These are phyloP conservation scores for Melinaea menophilus DNA, from an alignment of 2,888 invertebrate species.

Conservation along the genomic window DNA sequence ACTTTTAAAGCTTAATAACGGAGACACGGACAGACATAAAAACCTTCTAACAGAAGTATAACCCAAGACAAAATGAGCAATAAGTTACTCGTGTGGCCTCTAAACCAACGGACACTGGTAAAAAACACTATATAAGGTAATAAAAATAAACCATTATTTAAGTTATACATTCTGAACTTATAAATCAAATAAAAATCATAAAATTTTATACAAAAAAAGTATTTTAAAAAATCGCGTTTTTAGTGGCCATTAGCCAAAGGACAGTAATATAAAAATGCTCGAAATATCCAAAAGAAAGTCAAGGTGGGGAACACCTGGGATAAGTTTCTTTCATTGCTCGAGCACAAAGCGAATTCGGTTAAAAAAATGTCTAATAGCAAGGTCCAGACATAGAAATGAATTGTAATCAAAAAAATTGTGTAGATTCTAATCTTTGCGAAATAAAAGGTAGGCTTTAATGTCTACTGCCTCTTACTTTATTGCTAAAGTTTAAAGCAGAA, in stretches of 20 bases:
- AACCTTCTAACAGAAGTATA: conserved; percentile 61
- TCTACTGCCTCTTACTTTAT: conserved; percentile 1
- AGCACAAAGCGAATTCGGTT: conserved; percentile 63
- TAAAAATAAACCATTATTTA: neutral
- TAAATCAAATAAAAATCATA: neutral
- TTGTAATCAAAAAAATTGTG: conserved; percentile 15
- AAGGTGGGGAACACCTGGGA: conserved; percentile 52
- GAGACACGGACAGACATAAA: conserved; percentile 65
- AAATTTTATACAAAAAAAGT: neutral
- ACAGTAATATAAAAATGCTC: conserved; percentile 62
- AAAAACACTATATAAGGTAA: neutral
- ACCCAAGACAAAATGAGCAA: conserved; percentile 62
- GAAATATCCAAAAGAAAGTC: conserved; percentile 43
- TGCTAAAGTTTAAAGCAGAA: neutral
- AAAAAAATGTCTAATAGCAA: conserved; percentile 17
- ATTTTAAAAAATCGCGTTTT: conserved; percentile 30
- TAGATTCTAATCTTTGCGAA: neutral
- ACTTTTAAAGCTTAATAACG: conserved; percentile 68
- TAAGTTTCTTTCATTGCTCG: conserved; percentile 62
- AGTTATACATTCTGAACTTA: neutral
- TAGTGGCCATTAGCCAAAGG: conserved; percentile 42
- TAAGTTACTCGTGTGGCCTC: conserved; percentile 29
- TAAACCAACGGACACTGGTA: conserved; percentile 16
- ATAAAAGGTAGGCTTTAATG: neutral
- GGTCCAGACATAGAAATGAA: conserved; percentile 1